A percentile compares a stretch with the other conserved stretches of the same genome.
These are phyloP conservation scores for Argyra leucocephala DNA, from an alignment of 2,888 invertebrate species.

Conservation along the genomic window DNA sequence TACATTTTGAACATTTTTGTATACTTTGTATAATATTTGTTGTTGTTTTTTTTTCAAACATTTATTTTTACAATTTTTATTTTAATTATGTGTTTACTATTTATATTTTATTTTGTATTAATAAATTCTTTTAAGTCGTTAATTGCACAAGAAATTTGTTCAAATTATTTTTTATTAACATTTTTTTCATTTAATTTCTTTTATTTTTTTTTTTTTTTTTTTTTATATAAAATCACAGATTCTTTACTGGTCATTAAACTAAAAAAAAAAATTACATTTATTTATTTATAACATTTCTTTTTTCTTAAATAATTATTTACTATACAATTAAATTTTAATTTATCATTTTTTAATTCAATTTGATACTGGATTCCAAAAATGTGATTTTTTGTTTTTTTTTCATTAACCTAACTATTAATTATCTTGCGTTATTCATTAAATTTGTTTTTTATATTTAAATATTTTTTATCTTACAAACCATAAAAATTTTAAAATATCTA, in stretches of 20 bases:
- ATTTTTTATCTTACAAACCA: not conserved
- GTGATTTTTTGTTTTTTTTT: no score
- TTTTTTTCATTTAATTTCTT: not conserved
- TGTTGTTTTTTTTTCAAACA: not conserved
- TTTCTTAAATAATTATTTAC: not conserved
- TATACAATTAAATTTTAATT: not conserved
- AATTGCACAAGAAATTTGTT: not conserved
- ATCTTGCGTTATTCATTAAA: no score
- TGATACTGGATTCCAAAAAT: not conserved
- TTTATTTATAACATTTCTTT: not conserved
- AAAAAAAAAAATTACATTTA: not conserved
- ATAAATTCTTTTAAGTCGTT: not conserved
- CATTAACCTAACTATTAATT: no score
- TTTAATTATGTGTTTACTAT: not conserved
- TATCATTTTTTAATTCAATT: not conserved
- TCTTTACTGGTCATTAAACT: slow-evolving; percentile 7
- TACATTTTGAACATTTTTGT: slow-evolving; percentile 1
- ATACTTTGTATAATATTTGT: not conserved
- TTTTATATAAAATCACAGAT: slow-evolving; percentile 7
- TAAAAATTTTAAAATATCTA: not conserved
- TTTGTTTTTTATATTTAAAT: not conserved
- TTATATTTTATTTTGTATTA: not conserved
- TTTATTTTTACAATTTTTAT: not conserved
- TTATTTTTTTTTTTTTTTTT: not conserved
- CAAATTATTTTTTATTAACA: not conserved